A percentile compares a stretch with the other conserved stretches of the same genome.
Conservation (phyloP, 2,888 invertebrate genomes). For the Macrosoma leucophasiata region DNA sequence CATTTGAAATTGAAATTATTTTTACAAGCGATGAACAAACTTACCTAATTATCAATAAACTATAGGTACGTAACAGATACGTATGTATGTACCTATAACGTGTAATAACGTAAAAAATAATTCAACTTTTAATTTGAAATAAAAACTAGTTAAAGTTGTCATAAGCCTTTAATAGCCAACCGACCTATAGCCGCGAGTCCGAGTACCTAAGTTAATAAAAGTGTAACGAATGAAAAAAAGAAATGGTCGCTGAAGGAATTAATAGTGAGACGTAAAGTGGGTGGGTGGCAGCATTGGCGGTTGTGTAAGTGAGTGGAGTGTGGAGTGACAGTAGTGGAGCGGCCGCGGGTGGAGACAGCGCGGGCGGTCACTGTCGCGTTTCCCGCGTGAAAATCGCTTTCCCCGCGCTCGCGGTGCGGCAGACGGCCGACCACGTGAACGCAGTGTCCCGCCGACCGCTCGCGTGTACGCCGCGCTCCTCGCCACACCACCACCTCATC, state of each 20-base stretch:
- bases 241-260: conserved; percentile 24
- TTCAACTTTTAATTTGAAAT: no score
- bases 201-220: no score
- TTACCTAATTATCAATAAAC: no score
- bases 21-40: no score
- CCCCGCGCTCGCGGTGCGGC: conserved; percentile 57
- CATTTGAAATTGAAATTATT: no score
- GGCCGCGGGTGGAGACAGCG: conserved; percentile 61
- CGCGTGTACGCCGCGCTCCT: conserved; percentile 65
- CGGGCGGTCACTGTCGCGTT: conserved; percentile 65
- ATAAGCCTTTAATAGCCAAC: no score
- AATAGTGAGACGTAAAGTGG: conserved; percentile 24
- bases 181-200: no score
- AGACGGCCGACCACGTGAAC: conserved; percentile 60
- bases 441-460: conserved; percentile 73
- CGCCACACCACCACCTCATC: conserved; percentile 37
- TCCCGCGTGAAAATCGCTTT: conserved; percentile 73
- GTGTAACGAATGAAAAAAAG: no score
- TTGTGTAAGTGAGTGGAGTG: conserved; percentile 28
- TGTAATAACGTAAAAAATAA: no score
- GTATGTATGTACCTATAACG: no score
- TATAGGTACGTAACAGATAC: no score
- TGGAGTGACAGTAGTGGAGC: conserved; percentile 54
- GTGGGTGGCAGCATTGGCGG: conserved; percentile 31
- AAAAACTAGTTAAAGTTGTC: no score